phyloP scores from a whole-genome alignment of 2,113 vertebrate species.

The Glaucomys volans region DNA sequence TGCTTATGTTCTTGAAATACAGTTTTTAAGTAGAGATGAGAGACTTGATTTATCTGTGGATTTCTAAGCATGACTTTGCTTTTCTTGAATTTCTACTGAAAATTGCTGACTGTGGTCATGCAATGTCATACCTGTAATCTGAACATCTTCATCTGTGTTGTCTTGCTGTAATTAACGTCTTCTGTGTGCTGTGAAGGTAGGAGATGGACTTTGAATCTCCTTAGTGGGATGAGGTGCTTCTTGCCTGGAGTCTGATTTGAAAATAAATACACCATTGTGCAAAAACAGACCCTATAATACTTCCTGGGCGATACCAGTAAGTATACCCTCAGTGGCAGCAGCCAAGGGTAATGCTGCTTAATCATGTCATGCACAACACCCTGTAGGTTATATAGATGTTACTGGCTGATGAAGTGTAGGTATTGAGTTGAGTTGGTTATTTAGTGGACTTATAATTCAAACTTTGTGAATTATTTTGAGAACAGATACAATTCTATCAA shows the following conservation, averaged over 20 bases:
- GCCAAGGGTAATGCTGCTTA: slow-evolving; percentile 6
- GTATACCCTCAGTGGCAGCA: not conserved
- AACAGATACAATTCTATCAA: slow-evolving; percentile 49
- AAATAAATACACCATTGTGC: slow-evolving; percentile 57
- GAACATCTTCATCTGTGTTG: slow-evolving; percentile 45
- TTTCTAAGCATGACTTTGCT: slow-evolving; percentile 62
- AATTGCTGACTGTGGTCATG: slow-evolving; percentile 58
- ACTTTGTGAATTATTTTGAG: slow-evolving; percentile 70
- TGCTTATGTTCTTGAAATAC: slow-evolving; percentile 5
- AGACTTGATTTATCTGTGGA: slow-evolving; percentile 44
- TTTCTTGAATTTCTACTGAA: slow-evolving; percentile 22
- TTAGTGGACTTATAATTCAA: slow-evolving; percentile 73
- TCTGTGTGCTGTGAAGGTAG: slow-evolving; percentile 60
- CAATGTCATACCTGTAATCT: slow-evolving; percentile 28
- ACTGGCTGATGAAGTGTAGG: slow-evolving; percentile 32
- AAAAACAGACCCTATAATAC: slow-evolving; percentile 22
- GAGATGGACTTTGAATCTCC: slow-evolving; percentile 63
- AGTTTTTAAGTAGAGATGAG: slow-evolving; percentile 27
- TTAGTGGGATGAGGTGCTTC: slow-evolving; percentile 54
- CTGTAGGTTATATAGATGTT: not conserved
- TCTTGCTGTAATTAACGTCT: slow-evolving; percentile 41
- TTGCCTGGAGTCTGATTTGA: slow-evolving; percentile 60
- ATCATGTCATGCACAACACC: not conserved
- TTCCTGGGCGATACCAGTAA: not conserved
- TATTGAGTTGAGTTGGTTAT: slow-evolving; percentile 76